Evolutionary conservation across 2,888 invertebrate species (phyloP), one percentile per base, ranked within the genome.

Genomic region (Quadroppia sp.): DNA sequence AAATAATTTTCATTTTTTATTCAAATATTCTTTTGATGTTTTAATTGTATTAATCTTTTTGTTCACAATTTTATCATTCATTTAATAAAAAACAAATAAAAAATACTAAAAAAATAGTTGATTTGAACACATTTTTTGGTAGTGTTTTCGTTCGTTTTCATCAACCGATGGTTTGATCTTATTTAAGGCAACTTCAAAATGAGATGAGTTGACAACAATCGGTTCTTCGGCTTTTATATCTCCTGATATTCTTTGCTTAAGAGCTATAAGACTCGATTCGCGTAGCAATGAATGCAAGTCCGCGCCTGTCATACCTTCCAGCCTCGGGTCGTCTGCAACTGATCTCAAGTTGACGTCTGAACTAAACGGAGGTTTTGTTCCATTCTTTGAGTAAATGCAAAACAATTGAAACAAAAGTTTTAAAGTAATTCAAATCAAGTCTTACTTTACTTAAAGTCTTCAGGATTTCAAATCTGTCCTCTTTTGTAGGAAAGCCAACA

Each of bases 281-380:
- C 92, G 86, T 0, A 98, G 89, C 71, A 98, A 83, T 0, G 94
- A 92, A 0, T 91, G 89, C 74, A 99, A 84, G 85, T 98, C 98
- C 0, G 98, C 98, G 23, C 98, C 98, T 0, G 94, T 92, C 81
- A 89, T 96, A 17, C 92, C 90, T 20, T 90, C 87, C 79, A 88
- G 87, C 76, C 85, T 83, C 6, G 87, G 86, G 75, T 89, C 85
- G 13, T 83, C 85, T 0, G 90, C 91, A 59, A 97, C 84, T 3
- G 85, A 85, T 40, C 81, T 77, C 77, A 97, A 84, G 80, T 89
- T 86, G 0, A 95, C 92, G 82, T 93, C 92, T 0, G 86, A 83
- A 0, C 87, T 87, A 73, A 97, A 82, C 76, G 85, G 85, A 0
- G 96, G 96, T 78, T 86, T 87, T 0, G 89, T 90, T 20, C 94